Conservation (phyloP, 2,797 vertebrate species). For the Pachyuromys duprasi region DNA sequence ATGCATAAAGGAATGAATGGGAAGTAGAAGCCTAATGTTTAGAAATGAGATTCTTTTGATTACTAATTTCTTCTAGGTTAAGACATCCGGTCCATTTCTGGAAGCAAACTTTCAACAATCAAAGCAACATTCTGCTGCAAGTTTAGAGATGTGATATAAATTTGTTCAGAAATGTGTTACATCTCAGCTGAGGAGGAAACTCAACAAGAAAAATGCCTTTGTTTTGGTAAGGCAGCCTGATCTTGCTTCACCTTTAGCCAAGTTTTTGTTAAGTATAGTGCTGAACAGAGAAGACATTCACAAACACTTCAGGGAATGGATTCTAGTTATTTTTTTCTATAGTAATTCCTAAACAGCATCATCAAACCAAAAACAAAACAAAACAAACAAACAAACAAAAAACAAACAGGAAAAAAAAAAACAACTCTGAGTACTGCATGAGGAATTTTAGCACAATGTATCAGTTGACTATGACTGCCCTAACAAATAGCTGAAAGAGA, state of each 20-base stretch:
- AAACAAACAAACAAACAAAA: too few relatives aligned
- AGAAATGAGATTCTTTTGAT: slow-evolving; percentile 3
- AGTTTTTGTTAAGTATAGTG: not conserved
- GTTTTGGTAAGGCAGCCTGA: not conserved
- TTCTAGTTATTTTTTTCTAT: not conserved
- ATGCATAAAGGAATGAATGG: not conserved
- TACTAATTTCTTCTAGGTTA: slow-evolving; percentile 6
- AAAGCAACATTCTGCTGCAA: not conserved
- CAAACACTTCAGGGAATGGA: not conserved
- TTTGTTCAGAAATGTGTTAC: slow-evolving; percentile 41
- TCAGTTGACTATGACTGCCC: not conserved
- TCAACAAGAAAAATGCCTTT: not conserved
- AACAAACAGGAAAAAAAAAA: too few relatives aligned
- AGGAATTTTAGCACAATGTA: not conserved
- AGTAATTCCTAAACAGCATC: not conserved
- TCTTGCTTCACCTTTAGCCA: not conserved
- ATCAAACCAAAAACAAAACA: too few relatives aligned
- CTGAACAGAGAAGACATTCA: not conserved
- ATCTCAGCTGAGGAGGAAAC: not conserved
- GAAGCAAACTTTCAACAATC: slow-evolving; percentile 23
- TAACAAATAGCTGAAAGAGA: not conserved
- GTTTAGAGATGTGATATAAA: slow-evolving; percentile 28
- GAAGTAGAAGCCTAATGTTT: not conserved
- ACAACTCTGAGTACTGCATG: not conserved
- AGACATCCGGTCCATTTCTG: not conserved